These are phyloP conservation scores for Athalia circularis DNA, from an alignment of 2,888 invertebrate species.

Conservation along the genomic window DNA sequence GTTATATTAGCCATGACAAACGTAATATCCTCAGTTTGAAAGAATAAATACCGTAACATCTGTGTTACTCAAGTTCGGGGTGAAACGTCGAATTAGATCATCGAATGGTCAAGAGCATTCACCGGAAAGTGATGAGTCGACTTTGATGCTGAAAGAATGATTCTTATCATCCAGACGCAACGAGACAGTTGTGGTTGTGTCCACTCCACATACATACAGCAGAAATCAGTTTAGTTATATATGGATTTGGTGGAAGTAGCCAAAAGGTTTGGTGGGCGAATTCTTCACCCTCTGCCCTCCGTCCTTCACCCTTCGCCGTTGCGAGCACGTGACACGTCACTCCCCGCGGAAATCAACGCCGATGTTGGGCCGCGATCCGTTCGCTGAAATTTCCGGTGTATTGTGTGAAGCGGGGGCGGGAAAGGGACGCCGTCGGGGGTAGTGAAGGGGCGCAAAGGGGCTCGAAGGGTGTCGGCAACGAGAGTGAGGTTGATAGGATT, in stretches of 20 bases:
- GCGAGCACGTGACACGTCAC: conserved; percentile 59
- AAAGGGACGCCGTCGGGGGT: conserved; percentile 44
- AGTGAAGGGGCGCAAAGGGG: conserved; percentile 40
- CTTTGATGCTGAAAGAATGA: conserved; percentile 27
- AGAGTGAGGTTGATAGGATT: conserved; percentile 58
- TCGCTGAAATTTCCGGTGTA: conserved; percentile 67
- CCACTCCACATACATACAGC: conserved; percentile 9
- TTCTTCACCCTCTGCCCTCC: conserved; percentile 47
- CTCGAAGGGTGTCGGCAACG: conserved; percentile 45
- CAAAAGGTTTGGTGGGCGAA: conserved; percentile 49
- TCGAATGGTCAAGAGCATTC: conserved; percentile 39
- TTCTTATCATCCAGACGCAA: conserved; percentile 1
- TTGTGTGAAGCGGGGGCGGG: conserved; percentile 59
- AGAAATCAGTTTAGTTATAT: background rate
- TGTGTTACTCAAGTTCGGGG: background rate
- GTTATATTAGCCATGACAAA: background rate
- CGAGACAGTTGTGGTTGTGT: background rate
- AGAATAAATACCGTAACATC: conserved; percentile 9
- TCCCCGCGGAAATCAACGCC: conserved; percentile 69
- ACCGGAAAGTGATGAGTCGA: conserved; percentile 12
- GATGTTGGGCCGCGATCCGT: conserved; percentile 59
- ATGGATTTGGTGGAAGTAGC: conserved; percentile 9
- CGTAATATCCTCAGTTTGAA: conserved; percentile 7
- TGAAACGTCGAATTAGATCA: conserved; percentile 31
- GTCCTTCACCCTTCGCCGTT: too few relatives aligned